Conservation (phyloP, 2,113 vertebrate genomes). For the Gulo gulo region DNA sequence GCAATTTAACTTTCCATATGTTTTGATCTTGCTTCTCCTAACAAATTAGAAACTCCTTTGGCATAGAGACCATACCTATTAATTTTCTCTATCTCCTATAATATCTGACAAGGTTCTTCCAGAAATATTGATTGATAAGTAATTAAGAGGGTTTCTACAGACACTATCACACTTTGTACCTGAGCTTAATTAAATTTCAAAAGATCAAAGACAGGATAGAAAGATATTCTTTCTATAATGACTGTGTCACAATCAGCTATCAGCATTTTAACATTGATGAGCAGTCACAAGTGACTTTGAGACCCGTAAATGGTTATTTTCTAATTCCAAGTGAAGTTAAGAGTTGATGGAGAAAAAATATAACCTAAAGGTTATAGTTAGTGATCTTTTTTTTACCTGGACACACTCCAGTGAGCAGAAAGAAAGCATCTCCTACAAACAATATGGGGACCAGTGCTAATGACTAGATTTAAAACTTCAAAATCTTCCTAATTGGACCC, state of each 20-base stretch:
- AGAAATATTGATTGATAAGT: constrained; percentile 68
- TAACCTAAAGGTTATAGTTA: not conserved
- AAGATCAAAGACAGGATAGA: constrained; percentile 59
- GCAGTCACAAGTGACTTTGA: constrained; percentile 38
- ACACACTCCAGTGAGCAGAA: not conserved
- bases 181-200: constrained; percentile 66
- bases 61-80: not conserved
- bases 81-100: constrained; percentile 17
- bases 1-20: not conserved
- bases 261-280: constrained; percentile 53
- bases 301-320: constrained; percentile 54
- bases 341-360: constrained; percentile 28
- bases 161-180: constrained; percentile 51
- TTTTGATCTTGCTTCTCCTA: not conserved
- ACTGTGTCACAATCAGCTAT: constrained; percentile 34
- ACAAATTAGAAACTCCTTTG: not conserved
- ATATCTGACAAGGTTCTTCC: constrained; percentile 22
- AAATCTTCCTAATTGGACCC: constrained; percentile 44
- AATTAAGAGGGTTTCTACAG: constrained; percentile 59
- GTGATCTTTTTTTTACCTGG: constrained; percentile 28
- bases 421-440: constrained; percentile 7
- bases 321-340: constrained; percentile 44
- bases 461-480: constrained; percentile 47
- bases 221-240: constrained; percentile 43
- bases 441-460: constrained; percentile 5